Percentiles rank a stretch among this genome's conserved stretches.
Evolutionary conservation across 2,888 invertebrate genomes (phyloP).

Genomic region (Drosophila ustulata): DNA sequence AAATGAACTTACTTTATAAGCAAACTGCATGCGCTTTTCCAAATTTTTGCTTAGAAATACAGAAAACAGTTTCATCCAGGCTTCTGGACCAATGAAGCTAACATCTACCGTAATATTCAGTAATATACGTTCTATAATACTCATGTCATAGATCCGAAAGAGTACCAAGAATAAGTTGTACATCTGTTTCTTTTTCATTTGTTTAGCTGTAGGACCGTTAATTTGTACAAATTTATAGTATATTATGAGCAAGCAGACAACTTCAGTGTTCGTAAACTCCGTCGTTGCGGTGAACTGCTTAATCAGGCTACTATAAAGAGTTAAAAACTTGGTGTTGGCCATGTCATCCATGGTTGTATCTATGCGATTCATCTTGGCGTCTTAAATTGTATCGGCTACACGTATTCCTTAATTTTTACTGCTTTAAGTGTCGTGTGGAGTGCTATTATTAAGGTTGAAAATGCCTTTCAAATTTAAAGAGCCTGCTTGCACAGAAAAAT

Average conservation of each 20-base stretch:
- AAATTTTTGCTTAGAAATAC: slow-evolving; percentile 89
- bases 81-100: slow-evolving; percentile 85
- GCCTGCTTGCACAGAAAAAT: slow-evolving; percentile 7
- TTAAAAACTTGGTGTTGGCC: slow-evolving; percentile 88
- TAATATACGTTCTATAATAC: slow-evolving; percentile 88
- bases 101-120: slow-evolving; percentile 87
- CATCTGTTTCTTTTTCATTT: slow-evolving; percentile 87
- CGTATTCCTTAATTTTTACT: neutral
- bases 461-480: neutral
- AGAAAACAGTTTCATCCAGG: slow-evolving; percentile 89
- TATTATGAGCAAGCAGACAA: slow-evolving; percentile 86
- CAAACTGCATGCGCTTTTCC: slow-evolving; percentile 89
- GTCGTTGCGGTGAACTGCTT: slow-evolving; percentile 85
- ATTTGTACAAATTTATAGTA: slow-evolving; percentile 86
- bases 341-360: slow-evolving; percentile 88
- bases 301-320: slow-evolving; percentile 87
- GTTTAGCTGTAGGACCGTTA: slow-evolving; percentile 83
- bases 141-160: slow-evolving; percentile 90
- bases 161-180: slow-evolving; percentile 87
- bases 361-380: slow-evolving; percentile 82
- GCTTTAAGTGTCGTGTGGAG: neutral
- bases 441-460: neutral
- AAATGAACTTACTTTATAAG: slow-evolving; percentile 86
- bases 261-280: slow-evolving; percentile 86
- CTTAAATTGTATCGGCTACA: neutral